Evolutionary conservation across 2,888 invertebrate genomes (phyloP).

Genomic region (Mythimna albipuncta): DNA sequence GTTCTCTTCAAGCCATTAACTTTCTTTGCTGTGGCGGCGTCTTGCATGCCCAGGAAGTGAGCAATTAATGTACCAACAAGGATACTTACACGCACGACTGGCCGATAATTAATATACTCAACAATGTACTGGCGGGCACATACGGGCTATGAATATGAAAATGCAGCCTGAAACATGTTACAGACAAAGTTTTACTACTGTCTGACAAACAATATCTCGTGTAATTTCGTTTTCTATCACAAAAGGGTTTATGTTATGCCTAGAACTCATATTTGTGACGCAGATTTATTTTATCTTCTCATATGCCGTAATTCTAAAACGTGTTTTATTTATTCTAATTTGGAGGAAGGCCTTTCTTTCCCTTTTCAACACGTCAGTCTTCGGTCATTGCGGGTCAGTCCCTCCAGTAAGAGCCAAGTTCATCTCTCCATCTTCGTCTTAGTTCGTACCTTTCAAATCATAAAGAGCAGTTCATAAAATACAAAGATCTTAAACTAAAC

Average conservation of each 20-base stretch:
- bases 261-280: slow-evolving; percentile 4
- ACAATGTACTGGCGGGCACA: slow-evolving; percentile 13
- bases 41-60: slow-evolving; percentile 52
- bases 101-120: slow-evolving; percentile 43
- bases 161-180: background rate
- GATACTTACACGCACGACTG: slow-evolving; percentile 49
- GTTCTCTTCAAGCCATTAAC: slow-evolving; percentile 44
- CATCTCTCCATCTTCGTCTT: no score
- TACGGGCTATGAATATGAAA: slow-evolving; percentile 17
- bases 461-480: background rate
- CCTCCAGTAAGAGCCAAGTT: no score
- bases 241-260: slow-evolving; percentile 21
- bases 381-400: no score
- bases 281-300: slow-evolving; percentile 6
- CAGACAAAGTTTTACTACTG: slow-evolving; percentile 2
- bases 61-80: slow-evolving; percentile 58
- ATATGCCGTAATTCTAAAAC: background rate
- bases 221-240: slow-evolving; percentile 31
- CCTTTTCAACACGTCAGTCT: no score
- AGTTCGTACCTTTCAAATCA: no score
- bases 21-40: slow-evolving; percentile 47
- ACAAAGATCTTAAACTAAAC: slow-evolving; percentile 10
- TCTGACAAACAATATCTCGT: background rate
- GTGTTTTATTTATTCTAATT: background rate
- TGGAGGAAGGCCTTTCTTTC: no score